Evolutionary conservation across 2,113 vertebrate genomes (phyloP), one percentile per base, ranked within the genome.

Genomic region (Entelurus aequoreus): DNA sequence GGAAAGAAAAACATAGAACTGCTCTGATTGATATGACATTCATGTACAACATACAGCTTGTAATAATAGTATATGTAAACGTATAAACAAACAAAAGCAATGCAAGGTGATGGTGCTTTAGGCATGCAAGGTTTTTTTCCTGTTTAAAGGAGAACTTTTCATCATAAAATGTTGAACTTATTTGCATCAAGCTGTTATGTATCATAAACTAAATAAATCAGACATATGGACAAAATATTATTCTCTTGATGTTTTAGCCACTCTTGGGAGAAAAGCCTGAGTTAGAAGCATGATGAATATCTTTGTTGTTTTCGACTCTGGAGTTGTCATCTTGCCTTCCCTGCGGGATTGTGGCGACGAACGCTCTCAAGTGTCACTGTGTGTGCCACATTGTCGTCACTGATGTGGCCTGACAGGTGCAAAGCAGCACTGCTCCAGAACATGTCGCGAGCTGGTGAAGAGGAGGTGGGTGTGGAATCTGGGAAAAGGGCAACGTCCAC

Each of bases 401-500:
- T 75, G 75, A 88, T 87, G 13, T 1, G 65, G 52, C 49, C 10
- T 70, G 88, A 90, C 83, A 68, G 85, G 75, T 86, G 84, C 81
- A 81, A 78, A 87, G 76, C 77, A 78, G 63, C 66, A 61, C 84
- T 78, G 83, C 86, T 88, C 86, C 73, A 71, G 72, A 86, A 86
- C 90, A 87, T 85, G 87, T 85, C 66, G 68, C 61, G 60, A 83
- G 84, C 90, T 91, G 91, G 90, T 91, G 83, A 89, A 88, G 85
- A 86, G 82, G 88, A 90, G 90, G 90, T 89, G 87, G 90, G 87
- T 91, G 87, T 90, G 80, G 80, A 88, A 85, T 77, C 70, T 37
- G 28, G 56, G 85, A 87, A 92, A 92, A 92, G 90, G 89, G 83
- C 89, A 90, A 85, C 61, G 87, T 90, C 88, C 69, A 79, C 77